Evolutionary conservation across 2,888 invertebrate genomes (phyloP).

Genomic region (Luperina testacea): DNA sequence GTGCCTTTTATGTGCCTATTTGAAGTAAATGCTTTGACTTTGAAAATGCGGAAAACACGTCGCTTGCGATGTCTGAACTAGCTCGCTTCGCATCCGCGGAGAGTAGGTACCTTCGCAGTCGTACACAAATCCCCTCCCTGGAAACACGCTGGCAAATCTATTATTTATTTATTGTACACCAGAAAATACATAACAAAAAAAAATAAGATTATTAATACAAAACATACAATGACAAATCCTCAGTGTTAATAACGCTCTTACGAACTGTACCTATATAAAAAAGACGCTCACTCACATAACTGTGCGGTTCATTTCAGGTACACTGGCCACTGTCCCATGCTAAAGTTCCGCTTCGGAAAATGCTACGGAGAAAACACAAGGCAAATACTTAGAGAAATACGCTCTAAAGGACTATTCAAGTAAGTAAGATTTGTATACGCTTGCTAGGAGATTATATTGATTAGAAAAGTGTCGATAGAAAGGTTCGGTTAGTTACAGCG

Average conservation of each 20-base stretch:
- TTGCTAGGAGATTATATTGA: neutral
- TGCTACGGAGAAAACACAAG: conserved; percentile 93
- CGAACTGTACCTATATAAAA: neutral
- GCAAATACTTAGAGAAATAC: conserved; percentile 91
- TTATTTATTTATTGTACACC: no score
- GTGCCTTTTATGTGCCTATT: no score
- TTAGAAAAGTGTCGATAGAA: neutral
- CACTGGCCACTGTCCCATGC: conserved; percentile 93
- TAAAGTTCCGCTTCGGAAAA: conserved; percentile 93
- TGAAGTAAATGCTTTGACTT: no score
- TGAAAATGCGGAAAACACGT: neutral
- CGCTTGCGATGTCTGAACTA: neutral
- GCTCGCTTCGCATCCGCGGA: neutral
- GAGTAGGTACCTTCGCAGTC: no score
- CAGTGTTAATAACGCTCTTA: neutral
- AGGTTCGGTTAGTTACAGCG: neutral
- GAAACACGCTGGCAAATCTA: neutral
- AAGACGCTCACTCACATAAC: conserved; percentile 7
- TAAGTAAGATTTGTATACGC: conserved; percentile 63
- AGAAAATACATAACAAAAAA: no score
- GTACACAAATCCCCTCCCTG: neutral
- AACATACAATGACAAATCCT: neutral
- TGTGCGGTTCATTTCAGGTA: conserved; percentile 87
- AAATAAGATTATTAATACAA: no score
- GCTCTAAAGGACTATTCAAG: conserved; percentile 87